Base-by-base conservation (phyloP, 2,113 vertebrate genomes). In the Collichthys lucidus region DNA sequence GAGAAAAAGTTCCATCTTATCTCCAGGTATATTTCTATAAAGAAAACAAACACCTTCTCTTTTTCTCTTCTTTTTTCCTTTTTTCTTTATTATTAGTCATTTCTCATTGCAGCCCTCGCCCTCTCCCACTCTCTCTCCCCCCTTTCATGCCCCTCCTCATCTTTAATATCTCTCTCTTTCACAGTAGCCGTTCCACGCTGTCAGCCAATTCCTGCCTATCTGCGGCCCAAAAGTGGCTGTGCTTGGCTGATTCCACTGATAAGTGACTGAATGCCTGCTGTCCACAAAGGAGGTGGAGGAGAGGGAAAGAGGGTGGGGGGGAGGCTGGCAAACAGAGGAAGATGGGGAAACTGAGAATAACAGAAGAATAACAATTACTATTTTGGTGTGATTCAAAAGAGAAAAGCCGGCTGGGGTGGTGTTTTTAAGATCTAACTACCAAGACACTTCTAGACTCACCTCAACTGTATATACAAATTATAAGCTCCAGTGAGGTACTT, bases 191-290 rank as follows among this genome's bases (percentile, higher is more conserved):
- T 90, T 91, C 89, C 79, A 86, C 87, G 64, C 67, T 55, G 89
- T 92, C 91, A 92, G 91, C 86, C 88, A 84, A 86, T 88, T 92
- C 82, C 88, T 85, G 88, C 80, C 87, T 87, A 85, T 90, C 91
- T 87, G 86, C 64, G 11, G 85, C 77, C 78, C 76, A 79, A 91
- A 92, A 91, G 86, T 89, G 88, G 85, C 89, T 91, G 88, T 86
- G 89, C 91, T 93, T 79, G 86, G 87, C 91, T 91, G 92, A 94
- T 93, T 90, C 79, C n/a, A 63, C 86, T 88, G 92, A 93, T 93
- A 91, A 91, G 77, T 88, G 76, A 75, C 72, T 89, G 88, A 91
- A 90, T 87, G 85, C 82, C 83, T 84, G 79, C 86, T 83, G 83
- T 89, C 88, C 89, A 86, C 79, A 86, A 68, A 82, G 47, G 66